phyloP scores from a whole-genome alignment of 2,888 invertebrate species.

The Bellardia pandia region DNA sequence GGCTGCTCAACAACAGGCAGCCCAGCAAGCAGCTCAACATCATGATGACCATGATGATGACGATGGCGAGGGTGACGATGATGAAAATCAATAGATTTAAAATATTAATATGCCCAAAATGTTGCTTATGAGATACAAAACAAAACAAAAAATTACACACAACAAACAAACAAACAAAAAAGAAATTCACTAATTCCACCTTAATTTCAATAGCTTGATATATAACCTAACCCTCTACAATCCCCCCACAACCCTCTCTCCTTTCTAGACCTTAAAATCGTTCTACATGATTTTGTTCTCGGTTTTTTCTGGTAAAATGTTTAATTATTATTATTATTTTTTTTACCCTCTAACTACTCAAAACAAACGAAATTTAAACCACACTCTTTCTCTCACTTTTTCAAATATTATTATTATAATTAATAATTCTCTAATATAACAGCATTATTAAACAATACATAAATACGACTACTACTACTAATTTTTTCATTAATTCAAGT shows the following conservation, averaged over 20 bases:
- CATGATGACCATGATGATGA: conserved; percentile 84
- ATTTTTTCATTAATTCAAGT: neutral
- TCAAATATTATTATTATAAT: neutral
- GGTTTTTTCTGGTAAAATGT: conserved; percentile 23
- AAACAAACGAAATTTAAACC: neutral
- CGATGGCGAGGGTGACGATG: conserved; percentile 84
- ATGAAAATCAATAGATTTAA: conserved; percentile 84
- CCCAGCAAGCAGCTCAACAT: conserved; percentile 79
- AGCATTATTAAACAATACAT: conserved; percentile 26
- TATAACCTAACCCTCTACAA: no score
- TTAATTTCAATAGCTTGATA: conserved; percentile 41
- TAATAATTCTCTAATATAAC: conserved; percentile 1
- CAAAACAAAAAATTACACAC: conserved; percentile 52
- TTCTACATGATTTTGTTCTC: neutral
- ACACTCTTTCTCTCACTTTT: neutral
- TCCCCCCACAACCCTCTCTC: neutral
- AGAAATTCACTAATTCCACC: conserved; percentile 70
- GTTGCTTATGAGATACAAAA: conserved; percentile 71
- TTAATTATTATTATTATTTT: neutral
- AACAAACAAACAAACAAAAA: conserved; percentile 58
- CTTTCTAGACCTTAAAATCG: conserved; percentile 13
- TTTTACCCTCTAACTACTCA: conserved; percentile 35
- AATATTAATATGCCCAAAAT: conserved; percentile 73
- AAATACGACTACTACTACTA: neutral
- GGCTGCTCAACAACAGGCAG: conserved; percentile 80